Percentiles rank a stretch among this genome's conserved stretches.
Conservation (phyloP, 2,888 invertebrate species). For the Zaprionus lineosus region DNA sequence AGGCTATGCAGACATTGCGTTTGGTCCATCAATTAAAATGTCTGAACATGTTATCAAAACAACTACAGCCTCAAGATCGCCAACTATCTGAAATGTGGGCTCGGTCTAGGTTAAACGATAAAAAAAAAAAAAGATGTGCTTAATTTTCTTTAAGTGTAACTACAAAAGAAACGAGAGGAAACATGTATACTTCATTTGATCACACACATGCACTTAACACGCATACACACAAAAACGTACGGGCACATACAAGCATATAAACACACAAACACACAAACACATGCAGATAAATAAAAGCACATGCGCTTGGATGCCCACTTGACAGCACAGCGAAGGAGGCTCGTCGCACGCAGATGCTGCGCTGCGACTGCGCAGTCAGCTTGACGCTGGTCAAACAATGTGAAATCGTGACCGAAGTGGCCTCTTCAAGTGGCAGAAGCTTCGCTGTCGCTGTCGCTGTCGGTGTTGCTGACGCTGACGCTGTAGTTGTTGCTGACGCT, state of each 20-base stretch:
- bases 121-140: background rate
- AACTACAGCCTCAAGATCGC: constrained; percentile 8
- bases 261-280: constrained; percentile 17
- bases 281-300: background rate
- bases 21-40: constrained; percentile 63
- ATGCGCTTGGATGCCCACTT: constrained; percentile 27
- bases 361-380: constrained; percentile 48
- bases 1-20: constrained; percentile 25
- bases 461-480: constrained; percentile 3
- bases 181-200: constrained; percentile 31
- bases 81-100: constrained; percentile 17
- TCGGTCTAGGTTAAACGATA: constrained; percentile 26
- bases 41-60: constrained; percentile 52
- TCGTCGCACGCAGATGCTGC: constrained; percentile 55
- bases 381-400: constrained; percentile 47
- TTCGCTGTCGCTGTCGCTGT: constrained; percentile 9
- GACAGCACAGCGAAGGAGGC: constrained; percentile 63
- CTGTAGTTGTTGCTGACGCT: background rate
- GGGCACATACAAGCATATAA: background rate
- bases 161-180: constrained; percentile 22
- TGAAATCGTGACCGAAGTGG: constrained; percentile 76
- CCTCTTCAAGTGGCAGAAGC: constrained; percentile 61
- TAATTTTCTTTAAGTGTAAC: constrained; percentile 37
- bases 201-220: no score
- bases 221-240: constrained; percentile 11